Conservation (phyloP, 2,113 vertebrate genomes). For the Onychorhynchus coronatus region DNA sequence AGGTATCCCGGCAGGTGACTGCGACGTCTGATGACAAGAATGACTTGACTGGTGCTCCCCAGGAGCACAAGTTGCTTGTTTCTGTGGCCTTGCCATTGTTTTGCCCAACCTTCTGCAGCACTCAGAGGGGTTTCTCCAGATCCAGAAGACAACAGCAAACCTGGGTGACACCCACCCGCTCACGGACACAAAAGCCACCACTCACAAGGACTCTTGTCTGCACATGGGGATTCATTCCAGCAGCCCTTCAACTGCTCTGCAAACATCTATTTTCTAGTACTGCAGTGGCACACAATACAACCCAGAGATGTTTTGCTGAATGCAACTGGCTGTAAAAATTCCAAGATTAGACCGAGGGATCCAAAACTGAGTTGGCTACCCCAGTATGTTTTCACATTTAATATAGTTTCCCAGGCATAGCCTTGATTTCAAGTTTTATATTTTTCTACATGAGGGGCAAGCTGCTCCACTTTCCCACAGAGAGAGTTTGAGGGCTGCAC, state of each 20-base stretch:
- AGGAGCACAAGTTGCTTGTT: not conserved
- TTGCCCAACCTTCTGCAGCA: not conserved
- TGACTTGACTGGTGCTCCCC: conserved; percentile 54
- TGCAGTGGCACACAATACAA: not conserved
- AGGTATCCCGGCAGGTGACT: conserved; percentile 78
- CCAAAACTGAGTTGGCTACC: not conserved
- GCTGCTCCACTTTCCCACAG: not conserved
- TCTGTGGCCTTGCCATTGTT: conserved; percentile 55
- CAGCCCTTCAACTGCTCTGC: not conserved
- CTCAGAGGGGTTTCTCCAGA: not conserved
- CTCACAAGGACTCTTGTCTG: not conserved
- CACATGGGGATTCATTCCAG: not conserved
- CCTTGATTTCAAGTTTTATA: not conserved
- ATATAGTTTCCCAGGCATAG: not conserved
- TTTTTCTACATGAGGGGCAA: not conserved
- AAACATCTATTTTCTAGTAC: not conserved
- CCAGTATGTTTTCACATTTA: not conserved
- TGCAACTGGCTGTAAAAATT: not conserved
- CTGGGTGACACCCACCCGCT: not conserved
- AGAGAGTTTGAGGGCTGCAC: not conserved
- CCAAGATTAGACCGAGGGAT: not conserved
- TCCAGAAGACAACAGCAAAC: not conserved
- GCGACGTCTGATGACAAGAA: conserved; percentile 78
- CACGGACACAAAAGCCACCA: fast-evolving
- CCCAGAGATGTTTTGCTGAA: not conserved